Base-by-base conservation (phyloP, 2,888 invertebrate species). In the Drosophila rellima region DNA sequence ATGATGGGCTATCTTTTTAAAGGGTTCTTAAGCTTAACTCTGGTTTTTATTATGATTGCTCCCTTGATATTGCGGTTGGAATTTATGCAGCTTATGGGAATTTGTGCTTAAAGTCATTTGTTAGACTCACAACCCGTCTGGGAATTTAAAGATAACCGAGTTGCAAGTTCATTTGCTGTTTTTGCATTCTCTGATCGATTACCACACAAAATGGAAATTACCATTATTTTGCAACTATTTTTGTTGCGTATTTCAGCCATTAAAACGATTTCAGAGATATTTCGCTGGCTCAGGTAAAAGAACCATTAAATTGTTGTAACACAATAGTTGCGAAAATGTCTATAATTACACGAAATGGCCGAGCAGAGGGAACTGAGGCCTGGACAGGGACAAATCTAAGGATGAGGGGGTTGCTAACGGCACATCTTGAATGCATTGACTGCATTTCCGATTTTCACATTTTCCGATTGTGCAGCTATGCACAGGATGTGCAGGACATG, bases 311-410 rank as follows among this genome's bases (percentile, higher is more conserved):
- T 78, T 78, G 84, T 78, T 84, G 87, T 71, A 78, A 82, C 82
- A 87, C 75, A 82, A 87, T 82, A 79, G 82, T 75, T 87, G 82
- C 71, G 55, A 84, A 87, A 82, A 82, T 87, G 82, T 82, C 82
- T 84, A 70, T 82, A 82, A 82, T 82, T 82, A 87, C 82, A 71
- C 11, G 48, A 71, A 81, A 73, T 84, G 87, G 61, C 31, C 60
- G 48, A 57, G 29, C 20, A 11, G 18, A 18, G 2, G 10, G 33
- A 31, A 17, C 13, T 33, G 10, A 17, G 5, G 35, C n/a, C 8
- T 31, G 44, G 62, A 10, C 11, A 5, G 55, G 55, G 55, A 45
- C 31, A 11, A 0, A 3, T 33, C 33, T 17, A 39, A 23, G 29
- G 2, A 8, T 8, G n/a, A 10, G 2, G 48, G 69, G 61, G 56